Evolutionary conservation across 2,113 vertebrate species (phyloP).

Genomic region (Melanerpes aurifrons): DNA sequence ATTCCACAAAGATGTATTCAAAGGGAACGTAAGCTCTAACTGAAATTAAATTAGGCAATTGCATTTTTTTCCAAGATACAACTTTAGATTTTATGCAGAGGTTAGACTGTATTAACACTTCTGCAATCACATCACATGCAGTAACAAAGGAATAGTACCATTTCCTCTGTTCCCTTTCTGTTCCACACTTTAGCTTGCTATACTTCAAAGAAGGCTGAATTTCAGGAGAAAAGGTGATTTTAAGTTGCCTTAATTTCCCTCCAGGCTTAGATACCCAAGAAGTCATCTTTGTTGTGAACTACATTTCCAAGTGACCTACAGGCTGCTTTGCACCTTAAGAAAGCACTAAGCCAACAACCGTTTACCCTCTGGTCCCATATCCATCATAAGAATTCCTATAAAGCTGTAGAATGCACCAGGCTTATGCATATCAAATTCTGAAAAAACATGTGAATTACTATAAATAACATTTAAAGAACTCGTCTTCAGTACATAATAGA

Average conservation of each 20-base stretch:
- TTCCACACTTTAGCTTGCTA: background rate
- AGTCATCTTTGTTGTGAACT: background rate
- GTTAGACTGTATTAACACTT: background rate
- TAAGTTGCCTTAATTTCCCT: background rate
- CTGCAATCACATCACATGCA: background rate
- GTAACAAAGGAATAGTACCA: background rate
- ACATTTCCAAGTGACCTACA: background rate
- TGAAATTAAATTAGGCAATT: background rate
- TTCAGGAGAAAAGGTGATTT: background rate
- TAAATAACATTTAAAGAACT: background rate
- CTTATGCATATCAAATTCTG: background rate
- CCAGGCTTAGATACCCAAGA: background rate
- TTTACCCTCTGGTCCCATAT: background rate
- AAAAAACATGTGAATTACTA: background rate
- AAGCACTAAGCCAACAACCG: background rate
- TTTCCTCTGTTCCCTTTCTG: background rate
- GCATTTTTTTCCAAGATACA: background rate
- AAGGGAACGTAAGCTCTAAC: background rate
- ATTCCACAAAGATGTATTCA: background rate
- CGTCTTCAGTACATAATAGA: background rate
- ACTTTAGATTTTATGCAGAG: background rate
- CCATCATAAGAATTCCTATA: background rate
- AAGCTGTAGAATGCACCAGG: background rate
- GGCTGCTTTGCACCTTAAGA: background rate
- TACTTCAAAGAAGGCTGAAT: background rate